Conservation (phyloP, 2,113 vertebrate genomes). For the Cepphus grylle region DNA sequence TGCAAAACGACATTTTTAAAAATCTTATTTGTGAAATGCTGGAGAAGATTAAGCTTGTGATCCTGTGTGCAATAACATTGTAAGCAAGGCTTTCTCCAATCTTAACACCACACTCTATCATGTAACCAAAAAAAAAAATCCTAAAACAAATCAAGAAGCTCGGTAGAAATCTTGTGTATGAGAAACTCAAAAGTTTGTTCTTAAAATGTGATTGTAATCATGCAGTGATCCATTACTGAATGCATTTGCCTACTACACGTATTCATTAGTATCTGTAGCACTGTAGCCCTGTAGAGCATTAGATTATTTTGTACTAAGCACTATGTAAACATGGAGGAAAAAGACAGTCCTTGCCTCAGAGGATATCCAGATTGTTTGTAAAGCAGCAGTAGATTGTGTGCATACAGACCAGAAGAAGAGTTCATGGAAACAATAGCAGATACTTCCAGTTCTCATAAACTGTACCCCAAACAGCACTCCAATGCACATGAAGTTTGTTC, state of each 20-base stretch:
- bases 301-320: background rate
- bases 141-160: background rate
- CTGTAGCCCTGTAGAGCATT: background rate
- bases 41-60: background rate
- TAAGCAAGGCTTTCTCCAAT: background rate
- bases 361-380: background rate
- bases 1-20: background rate
- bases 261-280: background rate
- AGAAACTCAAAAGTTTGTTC: background rate
- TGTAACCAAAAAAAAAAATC: background rate
- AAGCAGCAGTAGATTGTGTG: background rate
- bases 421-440: background rate
- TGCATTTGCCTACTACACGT: background rate
- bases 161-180: fast-evolving
- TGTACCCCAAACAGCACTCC: background rate
- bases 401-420: background rate
- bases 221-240: background rate
- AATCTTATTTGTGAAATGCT: background rate
- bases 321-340: background rate
- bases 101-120: background rate
- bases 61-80: background rate
- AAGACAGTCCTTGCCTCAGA: background rate
- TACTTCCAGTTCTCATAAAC: background rate
- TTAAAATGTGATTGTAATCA: background rate
- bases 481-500: background rate